phyloP scores from a whole-genome alignment of 2,888 invertebrate genomes.

The Rhingia campestris region DNA sequence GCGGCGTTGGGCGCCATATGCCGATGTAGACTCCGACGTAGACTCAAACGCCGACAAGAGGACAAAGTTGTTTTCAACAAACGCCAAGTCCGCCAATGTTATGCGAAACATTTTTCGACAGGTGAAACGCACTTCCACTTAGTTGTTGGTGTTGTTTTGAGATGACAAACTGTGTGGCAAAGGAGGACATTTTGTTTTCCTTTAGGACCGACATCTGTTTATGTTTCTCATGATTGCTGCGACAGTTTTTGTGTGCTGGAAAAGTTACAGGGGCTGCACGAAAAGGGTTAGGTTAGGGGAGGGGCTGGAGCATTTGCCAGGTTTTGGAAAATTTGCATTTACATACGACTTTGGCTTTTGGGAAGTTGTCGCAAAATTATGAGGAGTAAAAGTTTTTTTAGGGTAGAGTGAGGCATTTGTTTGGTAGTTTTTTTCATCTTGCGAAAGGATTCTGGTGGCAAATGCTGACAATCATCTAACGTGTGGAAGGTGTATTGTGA shows the following conservation, averaged over 20 bases:
- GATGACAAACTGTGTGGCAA: constrained; percentile 58
- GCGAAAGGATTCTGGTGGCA: constrained; percentile 1
- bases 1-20: constrained; percentile 61
- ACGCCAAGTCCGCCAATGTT: constrained; percentile 53
- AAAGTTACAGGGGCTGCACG: constrained; percentile 1
- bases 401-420: constrained; percentile 39
- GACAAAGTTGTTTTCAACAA: constrained; percentile 51
- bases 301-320: constrained; percentile 32
- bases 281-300: constrained; percentile 46
- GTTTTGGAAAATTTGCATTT: constrained; percentile 64
- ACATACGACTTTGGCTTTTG: constrained; percentile 62
- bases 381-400: constrained; percentile 54
- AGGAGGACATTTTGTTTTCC: constrained; percentile 61
- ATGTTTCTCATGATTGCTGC: constrained; percentile 63
- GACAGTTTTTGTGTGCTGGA: constrained; percentile 39
- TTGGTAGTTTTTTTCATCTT: not conserved
- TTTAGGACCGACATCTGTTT: constrained; percentile 67
- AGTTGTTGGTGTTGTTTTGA: constrained; percentile 24
- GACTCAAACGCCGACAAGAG: constrained; percentile 38
- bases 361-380: constrained; percentile 54
- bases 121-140: constrained; percentile 59
- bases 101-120: constrained; percentile 63
- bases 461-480: constrained; percentile 29
- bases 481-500: not conserved
- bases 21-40: not conserved